Evolutionary conservation across 2,797 vertebrate species (phyloP).

Genomic region (Phoxinus dragarum): DNA sequence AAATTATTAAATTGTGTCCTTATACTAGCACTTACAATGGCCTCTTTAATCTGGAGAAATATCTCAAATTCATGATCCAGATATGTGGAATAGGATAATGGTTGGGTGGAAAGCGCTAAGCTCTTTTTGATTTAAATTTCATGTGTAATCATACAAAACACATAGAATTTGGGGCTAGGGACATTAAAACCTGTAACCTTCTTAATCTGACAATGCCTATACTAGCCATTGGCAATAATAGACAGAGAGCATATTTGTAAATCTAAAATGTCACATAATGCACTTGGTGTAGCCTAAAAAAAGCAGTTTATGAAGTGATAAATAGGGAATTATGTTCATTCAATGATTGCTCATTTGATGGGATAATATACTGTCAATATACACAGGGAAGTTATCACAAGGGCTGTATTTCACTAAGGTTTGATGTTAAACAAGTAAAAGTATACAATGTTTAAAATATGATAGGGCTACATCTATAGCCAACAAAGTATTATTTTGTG

Average conservation of each 20-base stretch:
- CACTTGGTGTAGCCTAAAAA: neutral
- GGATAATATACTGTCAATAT: neutral
- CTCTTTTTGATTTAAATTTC: neutral
- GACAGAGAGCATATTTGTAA: neutral
- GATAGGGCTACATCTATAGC: neutral
- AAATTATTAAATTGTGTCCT: neutral
- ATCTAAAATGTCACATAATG: neutral
- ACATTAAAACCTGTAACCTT: neutral
- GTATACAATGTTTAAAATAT: neutral
- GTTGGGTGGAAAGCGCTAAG: neutral
- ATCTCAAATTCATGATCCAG: neutral
- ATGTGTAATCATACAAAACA: slow-evolving; percentile 16
- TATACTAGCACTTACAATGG: neutral
- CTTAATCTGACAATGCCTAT: slow-evolving; percentile 2
- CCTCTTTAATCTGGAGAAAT: neutral
- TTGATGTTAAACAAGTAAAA: neutral
- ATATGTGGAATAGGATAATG: neutral
- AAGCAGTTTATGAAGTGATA: too few relatives aligned
- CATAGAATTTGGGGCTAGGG: neutral
- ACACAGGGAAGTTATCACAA: neutral
- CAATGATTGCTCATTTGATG: neutral
- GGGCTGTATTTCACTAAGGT: neutral
- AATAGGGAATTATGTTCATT: neutral
- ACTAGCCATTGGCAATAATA: neutral
- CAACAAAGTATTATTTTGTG: neutral